Evolutionary conservation across 2,113 vertebrate species (phyloP).

Genomic region (Tamias sibiricus): DNA sequence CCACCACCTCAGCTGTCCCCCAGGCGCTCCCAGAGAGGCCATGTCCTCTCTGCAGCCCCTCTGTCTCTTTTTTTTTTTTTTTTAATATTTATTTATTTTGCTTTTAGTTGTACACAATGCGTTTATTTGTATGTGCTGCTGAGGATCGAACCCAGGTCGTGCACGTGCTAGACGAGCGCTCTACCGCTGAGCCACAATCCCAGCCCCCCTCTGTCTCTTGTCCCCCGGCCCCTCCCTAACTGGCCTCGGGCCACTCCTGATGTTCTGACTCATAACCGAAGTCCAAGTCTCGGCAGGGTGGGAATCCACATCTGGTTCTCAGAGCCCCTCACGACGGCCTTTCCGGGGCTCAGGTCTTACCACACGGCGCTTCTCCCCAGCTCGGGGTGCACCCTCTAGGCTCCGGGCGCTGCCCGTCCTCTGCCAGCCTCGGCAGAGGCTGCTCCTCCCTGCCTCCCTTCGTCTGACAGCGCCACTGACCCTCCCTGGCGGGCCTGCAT

Average conservation of each 20-base stretch:
- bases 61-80: too few relatives aligned
- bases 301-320: neutral
- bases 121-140: too few relatives aligned
- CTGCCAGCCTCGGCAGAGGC: neutral
- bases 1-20: neutral
- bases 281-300: neutral
- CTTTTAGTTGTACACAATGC: too few relatives aligned
- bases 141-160: too few relatives aligned
- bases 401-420: accelerated
- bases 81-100: too few relatives aligned
- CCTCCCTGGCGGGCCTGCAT: too few relatives aligned
- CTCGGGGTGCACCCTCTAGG: too few relatives aligned
- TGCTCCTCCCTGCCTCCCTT: neutral
- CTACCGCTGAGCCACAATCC: too few relatives aligned
- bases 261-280: neutral
- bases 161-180: too few relatives aligned
- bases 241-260: neutral
- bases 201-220: neutral
- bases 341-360: too few relatives aligned
- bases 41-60: neutral
- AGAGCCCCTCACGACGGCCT: neutral
- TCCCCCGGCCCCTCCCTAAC: neutral
- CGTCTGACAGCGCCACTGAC: too few relatives aligned
- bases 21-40: neutral
- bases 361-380: too few relatives aligned